phyloP scores from a whole-genome alignment of 2,888 invertebrate species.

The Thumatha senex region DNA sequence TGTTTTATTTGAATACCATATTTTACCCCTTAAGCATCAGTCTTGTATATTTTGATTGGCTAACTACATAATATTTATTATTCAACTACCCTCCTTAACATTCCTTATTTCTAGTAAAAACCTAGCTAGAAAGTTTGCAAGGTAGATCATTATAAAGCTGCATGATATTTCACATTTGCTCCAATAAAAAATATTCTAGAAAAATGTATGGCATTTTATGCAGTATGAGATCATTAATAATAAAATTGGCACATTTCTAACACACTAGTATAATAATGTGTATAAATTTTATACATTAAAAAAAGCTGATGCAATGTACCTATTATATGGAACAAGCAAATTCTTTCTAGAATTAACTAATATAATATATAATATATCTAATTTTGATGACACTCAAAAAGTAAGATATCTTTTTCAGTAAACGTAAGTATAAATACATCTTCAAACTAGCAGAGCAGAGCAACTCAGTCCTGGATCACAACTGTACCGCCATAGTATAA shows the following conservation, averaged over 20 bases:
- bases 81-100: conserved; percentile 7
- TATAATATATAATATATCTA: too few relatives aligned
- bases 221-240: conserved; percentile 31
- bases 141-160: conserved; percentile 3
- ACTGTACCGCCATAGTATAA: too few relatives aligned
- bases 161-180: conserved; percentile 29
- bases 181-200: background rate
- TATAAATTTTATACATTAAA: too few relatives aligned
- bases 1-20: conserved; percentile 71
- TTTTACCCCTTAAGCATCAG: conserved; percentile 33
- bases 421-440: too few relatives aligned
- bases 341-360: too few relatives aligned
- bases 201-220: conserved; percentile 28
- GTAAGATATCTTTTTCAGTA: too few relatives aligned
- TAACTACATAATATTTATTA: conserved; percentile 14
- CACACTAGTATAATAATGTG: too few relatives aligned
- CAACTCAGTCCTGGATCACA: too few relatives aligned
- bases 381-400: too few relatives aligned
- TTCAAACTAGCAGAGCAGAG: too few relatives aligned
- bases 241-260: conserved; percentile 30
- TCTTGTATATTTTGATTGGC: conserved; percentile 15
- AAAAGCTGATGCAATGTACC: too few relatives aligned
- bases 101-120: conserved; percentile 11
- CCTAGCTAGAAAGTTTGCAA: background rate
- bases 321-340: too few relatives aligned